Conservation (phyloP, 2,888 invertebrate genomes). For the Epicampocera succincta region DNA sequence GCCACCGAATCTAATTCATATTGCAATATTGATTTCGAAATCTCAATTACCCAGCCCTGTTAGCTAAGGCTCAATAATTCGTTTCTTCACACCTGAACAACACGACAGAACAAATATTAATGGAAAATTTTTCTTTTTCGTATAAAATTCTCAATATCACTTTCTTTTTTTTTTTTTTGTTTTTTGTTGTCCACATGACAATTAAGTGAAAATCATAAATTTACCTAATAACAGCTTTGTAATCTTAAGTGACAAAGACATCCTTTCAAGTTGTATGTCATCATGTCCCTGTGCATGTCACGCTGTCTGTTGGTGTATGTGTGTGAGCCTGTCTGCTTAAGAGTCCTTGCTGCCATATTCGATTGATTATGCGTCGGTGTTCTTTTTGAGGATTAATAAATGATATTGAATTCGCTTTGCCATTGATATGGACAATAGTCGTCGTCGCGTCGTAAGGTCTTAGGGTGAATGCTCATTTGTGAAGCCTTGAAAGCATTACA, state of each 20-base stretch:
- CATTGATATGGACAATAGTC: constrained; percentile 6
- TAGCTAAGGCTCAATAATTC: neutral
- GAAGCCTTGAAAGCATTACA: constrained; percentile 5
- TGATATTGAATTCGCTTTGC: neutral
- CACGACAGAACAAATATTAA: neutral
- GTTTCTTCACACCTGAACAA: too few species aligned
- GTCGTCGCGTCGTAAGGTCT: constrained; percentile 1
- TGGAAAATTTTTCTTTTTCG: neutral
- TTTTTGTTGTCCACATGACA: constrained; percentile 12
- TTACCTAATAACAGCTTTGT: constrained; percentile 31
- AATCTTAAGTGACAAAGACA: constrained; percentile 12
- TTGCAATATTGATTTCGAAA: too few species aligned
- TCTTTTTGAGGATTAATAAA: neutral
- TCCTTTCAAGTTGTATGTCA: constrained; percentile 1
- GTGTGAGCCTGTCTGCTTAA: neutral
- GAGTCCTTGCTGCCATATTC: neutral
- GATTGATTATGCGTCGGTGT: neutral
- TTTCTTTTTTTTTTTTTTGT: constrained; percentile 8
- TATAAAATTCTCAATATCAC: too few species aligned
- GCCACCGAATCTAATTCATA: too few species aligned
- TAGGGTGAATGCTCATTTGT: constrained; percentile 17
- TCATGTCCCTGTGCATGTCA: neutral
- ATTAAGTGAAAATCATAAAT: constrained; percentile 38
- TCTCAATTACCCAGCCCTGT: neutral
- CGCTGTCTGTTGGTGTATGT: neutral